Base-by-base conservation (phyloP, 35 echinoderm and acorn worm genomes). In the Nesometra sesokonis region DNA sequence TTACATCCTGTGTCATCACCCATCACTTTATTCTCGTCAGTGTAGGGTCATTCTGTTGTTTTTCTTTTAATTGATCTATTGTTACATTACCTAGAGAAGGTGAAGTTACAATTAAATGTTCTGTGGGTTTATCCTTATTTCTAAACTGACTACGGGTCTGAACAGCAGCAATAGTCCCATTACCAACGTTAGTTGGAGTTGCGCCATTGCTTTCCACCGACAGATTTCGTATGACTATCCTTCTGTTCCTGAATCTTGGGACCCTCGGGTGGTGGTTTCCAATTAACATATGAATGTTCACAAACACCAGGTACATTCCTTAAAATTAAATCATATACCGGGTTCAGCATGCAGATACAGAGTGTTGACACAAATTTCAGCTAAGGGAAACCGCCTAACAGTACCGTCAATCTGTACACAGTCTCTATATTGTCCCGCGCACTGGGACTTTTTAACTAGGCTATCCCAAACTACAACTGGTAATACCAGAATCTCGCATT, bases 261-360 rank as follows among this genome's bases (percentile, higher is more conserved):
- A n/a, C n/a, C n/a, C n/a, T n/a, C n/a, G n/a, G n/a, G 52, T 19
- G 2, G 23, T 19, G 52, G 30, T 86, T 77, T 76, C 86, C 86
- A 87, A 36, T 87, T 36, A 2, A 17, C 3, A 35, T 86, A 27
- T 32, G 86, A 38, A 38, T 87, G 46, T 31, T 87, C 77, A 4
- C 77, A 9, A 47, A 36, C 67, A 79, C 77, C 76, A 15, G 46
- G 76, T 21, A 87, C 17, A 8, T 87, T 47, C 30, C 86, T 38
- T 80, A 87, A 80, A 34, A 87, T 79, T 57, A 87, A 31, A 17
- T 87, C 86, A 43, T 87, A 86, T 0, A 87, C 86, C 13, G 85
- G 76, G 34, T 78, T 87, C 27, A 8, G 11, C 86, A 86, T 86
- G 33, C 84, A 34, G 33, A 67, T 82, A 88, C 19, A 36, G 78